Percentiles rank a stretch among this genome's conserved stretches.
Evolutionary conservation across 2,888 invertebrate genomes (phyloP).

Genomic region (Sycophila texana): DNA sequence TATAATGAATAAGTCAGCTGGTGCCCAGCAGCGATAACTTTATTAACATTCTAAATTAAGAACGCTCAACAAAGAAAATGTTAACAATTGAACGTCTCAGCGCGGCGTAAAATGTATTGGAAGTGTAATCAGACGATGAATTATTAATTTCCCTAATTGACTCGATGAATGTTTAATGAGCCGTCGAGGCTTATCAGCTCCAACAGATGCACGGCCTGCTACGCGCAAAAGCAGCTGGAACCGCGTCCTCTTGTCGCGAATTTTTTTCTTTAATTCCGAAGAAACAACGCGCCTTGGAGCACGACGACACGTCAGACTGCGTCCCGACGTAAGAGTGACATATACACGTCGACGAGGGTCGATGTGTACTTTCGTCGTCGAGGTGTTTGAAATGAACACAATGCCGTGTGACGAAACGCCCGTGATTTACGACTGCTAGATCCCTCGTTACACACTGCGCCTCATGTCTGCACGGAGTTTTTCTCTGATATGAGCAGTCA

Average conservation of each 20-base stretch:
- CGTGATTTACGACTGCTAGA: constrained; percentile 24
- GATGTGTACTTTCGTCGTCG: neutral
- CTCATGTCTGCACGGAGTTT: neutral
- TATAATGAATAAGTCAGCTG: no score
- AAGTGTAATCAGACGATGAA: neutral
- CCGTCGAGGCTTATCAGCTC: neutral
- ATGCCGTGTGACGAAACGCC: constrained; percentile 20
- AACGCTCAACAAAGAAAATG: neutral
- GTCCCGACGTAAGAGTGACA: constrained; percentile 13
- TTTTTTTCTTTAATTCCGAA: neutral
- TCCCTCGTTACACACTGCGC: constrained; percentile 10
- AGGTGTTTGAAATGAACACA: constrained; percentile 4
- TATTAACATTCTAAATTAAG: neutral
- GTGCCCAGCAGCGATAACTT: no score
- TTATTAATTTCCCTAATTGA: neutral
- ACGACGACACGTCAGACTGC: neutral
- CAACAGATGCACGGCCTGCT: neutral
- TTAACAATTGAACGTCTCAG: neutral
- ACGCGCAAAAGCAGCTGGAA: no score
- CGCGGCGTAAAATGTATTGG: neutral
- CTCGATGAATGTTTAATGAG: neutral
- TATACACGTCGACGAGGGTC: neutral
- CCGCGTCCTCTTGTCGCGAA: neutral
- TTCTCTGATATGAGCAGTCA: constrained; percentile 1
- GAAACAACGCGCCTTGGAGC: neutral